Conservation (phyloP, 2,888 invertebrate genomes). For the Drosophila putrida region DNA sequence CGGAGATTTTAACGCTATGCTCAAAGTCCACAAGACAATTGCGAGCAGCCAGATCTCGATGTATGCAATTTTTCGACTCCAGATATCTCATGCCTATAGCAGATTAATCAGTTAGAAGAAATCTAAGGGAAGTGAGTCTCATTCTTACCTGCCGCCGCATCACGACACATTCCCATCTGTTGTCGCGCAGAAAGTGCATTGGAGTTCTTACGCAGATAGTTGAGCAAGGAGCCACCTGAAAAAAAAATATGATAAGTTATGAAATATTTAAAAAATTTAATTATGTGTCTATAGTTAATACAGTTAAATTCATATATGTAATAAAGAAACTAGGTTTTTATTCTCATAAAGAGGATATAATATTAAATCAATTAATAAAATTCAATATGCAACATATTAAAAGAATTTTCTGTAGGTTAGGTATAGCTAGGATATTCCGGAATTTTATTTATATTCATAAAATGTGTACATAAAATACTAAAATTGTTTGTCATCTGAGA, state of each 20-base stretch:
- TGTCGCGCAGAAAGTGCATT: slow-evolving; percentile 88
- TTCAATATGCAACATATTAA: too few relatives aligned
- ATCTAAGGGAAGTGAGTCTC: background rate
- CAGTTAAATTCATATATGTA: too few relatives aligned
- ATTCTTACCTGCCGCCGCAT: slow-evolving; percentile 92
- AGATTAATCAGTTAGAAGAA: background rate
- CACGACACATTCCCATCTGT: slow-evolving; percentile 95
- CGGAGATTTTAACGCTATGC: slow-evolving; percentile 97
- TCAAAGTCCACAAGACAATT: slow-evolving; percentile 93
- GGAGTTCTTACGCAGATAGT: slow-evolving; percentile 93
- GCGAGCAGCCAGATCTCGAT: slow-evolving; percentile 97
- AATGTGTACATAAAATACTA: too few relatives aligned
- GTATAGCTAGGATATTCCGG: too few relatives aligned
- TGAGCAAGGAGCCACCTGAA: slow-evolving; percentile 94
- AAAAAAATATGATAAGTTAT: background rate
- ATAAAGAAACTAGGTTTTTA: too few relatives aligned
- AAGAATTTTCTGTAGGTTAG: too few relatives aligned
- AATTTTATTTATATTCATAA: too few relatives aligned
- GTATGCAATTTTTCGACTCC: slow-evolving; percentile 98
- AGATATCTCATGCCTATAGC: slow-evolving; percentile 93
- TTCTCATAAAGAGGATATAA: too few relatives aligned
- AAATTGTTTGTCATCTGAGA: too few relatives aligned
- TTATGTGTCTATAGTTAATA: too few relatives aligned
- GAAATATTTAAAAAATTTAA: too few relatives aligned
- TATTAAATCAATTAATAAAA: too few relatives aligned